These are phyloP conservation scores for Crotalus tigris DNA, from an alignment of 2,113 vertebrate species.

Conservation along the genomic window DNA sequence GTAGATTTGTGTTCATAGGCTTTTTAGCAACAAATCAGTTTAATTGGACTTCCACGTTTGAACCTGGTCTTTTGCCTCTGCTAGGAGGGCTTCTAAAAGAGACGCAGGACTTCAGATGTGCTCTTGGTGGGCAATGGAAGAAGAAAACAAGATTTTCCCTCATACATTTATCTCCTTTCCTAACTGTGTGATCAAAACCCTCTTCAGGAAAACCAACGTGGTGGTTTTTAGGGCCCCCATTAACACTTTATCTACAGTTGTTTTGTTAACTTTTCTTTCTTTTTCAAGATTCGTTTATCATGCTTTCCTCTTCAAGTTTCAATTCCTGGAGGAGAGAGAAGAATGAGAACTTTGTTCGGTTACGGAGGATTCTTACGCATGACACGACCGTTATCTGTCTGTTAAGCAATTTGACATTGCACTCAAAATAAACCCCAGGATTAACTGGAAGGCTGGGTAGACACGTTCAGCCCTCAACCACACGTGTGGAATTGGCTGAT, in stretches of 20 bases:
- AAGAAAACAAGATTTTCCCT: not conserved
- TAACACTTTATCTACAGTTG: not conserved
- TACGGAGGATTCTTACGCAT: not conserved
- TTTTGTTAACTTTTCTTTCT: not conserved
- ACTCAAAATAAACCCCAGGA: not conserved
- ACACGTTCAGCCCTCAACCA: not conserved
- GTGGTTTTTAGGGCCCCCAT: not conserved
- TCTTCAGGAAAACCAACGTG: not conserved
- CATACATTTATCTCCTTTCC: not conserved
- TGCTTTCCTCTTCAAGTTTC: not conserved
- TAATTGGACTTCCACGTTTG: no score
- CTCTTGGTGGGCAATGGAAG: not conserved
- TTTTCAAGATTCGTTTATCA: not conserved
- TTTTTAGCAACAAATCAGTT: not conserved
- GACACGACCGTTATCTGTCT: not conserved
- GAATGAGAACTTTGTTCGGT: not conserved
- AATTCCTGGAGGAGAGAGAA: not conserved
- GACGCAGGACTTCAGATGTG: not conserved
- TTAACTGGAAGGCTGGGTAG: not conserved
- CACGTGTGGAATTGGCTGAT: slow-evolving; percentile 33
- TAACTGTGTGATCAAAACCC: not conserved
- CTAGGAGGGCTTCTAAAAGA: not conserved
- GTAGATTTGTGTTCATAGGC: not conserved
- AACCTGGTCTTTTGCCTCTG: not conserved
- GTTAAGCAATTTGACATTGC: not conserved